These are phyloP conservation scores for Thymallus thymallus DNA, from an alignment of 2,113 vertebrate genomes.

Conservation along the genomic window DNA sequence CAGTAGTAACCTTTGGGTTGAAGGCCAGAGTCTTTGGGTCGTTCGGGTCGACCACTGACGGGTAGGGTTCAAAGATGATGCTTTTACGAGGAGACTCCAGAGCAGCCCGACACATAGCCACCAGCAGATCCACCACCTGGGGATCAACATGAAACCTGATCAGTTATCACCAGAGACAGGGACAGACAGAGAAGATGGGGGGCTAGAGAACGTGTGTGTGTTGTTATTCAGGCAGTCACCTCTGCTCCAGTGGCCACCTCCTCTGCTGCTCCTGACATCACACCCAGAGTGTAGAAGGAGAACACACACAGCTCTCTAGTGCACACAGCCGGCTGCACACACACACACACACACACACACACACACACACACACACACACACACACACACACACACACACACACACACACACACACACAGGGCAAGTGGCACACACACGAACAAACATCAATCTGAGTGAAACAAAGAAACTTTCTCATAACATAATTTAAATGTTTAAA, in stretches of 20 bases:
- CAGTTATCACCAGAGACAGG: background rate
- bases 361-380: background rate
- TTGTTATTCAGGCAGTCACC: conserved; percentile 69
- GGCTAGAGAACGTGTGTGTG: background rate
- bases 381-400: conserved; percentile 89
- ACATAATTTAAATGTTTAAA: too few species aligned
- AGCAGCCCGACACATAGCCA: conserved; percentile 97
- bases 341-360: conserved; percentile 3
- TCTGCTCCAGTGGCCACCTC: conserved; percentile 97
- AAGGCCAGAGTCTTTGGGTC: conserved; percentile 98
- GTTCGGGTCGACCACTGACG: conserved; percentile 95
- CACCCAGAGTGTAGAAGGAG: conserved; percentile 97
- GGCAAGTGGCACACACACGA: background rate
- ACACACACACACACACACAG: conserved; percentile 4
- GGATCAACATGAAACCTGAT: background rate
- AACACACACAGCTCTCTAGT: conserved; percentile 97
- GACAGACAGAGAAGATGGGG: background rate
- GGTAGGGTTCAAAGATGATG: conserved; percentile 99
- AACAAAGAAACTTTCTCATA: conserved; percentile 1
- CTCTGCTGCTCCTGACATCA: conserved; percentile 97
- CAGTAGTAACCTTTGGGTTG: conserved; percentile 88
- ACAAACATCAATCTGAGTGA: background rate
- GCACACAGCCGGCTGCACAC: conserved; percentile 89
- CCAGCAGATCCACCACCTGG: conserved; percentile 94
- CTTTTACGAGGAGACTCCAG: conserved; percentile 97